Base-by-base conservation (phyloP, 2,888 invertebrate species). In the Tortricodes alternella region DNA sequence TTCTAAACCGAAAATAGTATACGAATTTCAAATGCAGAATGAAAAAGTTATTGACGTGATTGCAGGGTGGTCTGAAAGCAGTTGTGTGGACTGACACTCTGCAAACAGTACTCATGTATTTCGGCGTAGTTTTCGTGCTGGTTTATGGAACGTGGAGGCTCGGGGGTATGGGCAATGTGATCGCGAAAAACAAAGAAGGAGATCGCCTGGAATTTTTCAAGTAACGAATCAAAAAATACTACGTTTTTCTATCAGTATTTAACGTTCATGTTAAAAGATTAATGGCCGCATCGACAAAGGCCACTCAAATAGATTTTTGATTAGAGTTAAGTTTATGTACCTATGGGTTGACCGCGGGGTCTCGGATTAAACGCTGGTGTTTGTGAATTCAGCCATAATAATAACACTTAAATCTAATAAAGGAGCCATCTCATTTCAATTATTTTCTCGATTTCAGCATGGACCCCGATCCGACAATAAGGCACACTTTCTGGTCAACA, bases 401-500 rank as follows among this genome's bases (percentile, higher is more conserved):
- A n/a, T n/a, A n/a, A n/a, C n/a, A n/a, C n/a, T n/a, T n/a, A n/a
- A n/a, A n/a, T n/a, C n/a, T n/a, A n/a, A n/a, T n/a, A n/a, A n/a
- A n/a, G n/a, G n/a, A n/a, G n/a, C n/a, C n/a, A n/a, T n/a, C n/a
- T n/a, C n/a, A n/a, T n/a, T n/a, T n/a, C n/a, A n/a, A n/a, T n/a
- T n/a, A n/a, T n/a, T n/a, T n/a, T n/a, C n/a, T 21, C 56, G 50
- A 59, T 87, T 89, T 51, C 76, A 96, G 96, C 71, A 94, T 95
- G 90, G 93, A 95, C 73, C 85, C 92, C 13, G 94, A 96, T 78
- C 96, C 96, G 1, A 94, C 95, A 0, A 92, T 94, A 15, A 91
- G 97, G 4, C 96, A 96, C 71, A 95, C 96, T 0, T 94, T 96
- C 68, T 97, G 96, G 96, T 92, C 94, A 0, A 93, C 95, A 0